These are phyloP conservation scores for Babyrousa celebensis DNA, from an alignment of 2,797 vertebrate genomes.

Conservation along the genomic window DNA sequence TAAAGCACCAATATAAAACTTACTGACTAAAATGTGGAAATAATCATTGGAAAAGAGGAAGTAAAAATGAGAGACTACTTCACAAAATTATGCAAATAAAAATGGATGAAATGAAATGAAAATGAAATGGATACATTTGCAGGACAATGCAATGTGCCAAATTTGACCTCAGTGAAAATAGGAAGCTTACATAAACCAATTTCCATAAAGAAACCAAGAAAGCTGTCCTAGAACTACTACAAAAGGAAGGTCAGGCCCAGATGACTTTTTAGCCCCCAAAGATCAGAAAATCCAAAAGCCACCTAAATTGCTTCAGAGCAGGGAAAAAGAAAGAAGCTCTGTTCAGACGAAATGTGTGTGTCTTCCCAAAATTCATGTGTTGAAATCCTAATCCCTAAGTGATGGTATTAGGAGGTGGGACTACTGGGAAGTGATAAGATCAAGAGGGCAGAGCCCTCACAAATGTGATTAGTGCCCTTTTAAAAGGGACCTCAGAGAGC, in stretches of 20 bases:
- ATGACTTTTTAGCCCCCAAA: neutral
- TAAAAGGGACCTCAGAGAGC: neutral
- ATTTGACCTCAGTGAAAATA: neutral
- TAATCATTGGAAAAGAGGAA: neutral
- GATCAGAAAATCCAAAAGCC: neutral
- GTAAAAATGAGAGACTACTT: neutral
- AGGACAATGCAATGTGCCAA: neutral
- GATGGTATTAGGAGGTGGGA: neutral
- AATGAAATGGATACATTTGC: constrained; percentile 7
- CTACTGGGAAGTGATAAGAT: neutral
- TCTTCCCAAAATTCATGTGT: neutral
- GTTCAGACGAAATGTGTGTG: neutral
- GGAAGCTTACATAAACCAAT: neutral
- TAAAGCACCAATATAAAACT: neutral
- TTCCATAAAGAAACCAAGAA: neutral
- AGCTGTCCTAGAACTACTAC: neutral
- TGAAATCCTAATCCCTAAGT: neutral
- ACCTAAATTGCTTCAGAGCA: neutral
- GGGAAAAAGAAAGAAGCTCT: neutral
- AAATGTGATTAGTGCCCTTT: neutral
- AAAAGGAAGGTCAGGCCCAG: neutral
- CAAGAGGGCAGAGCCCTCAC: neutral
- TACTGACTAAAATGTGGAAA: neutral
- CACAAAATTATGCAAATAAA: neutral
- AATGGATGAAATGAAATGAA: neutral